phyloP scores from a whole-genome alignment of 2,888 invertebrate species.

The Pristionchus entomophagus region DNA sequence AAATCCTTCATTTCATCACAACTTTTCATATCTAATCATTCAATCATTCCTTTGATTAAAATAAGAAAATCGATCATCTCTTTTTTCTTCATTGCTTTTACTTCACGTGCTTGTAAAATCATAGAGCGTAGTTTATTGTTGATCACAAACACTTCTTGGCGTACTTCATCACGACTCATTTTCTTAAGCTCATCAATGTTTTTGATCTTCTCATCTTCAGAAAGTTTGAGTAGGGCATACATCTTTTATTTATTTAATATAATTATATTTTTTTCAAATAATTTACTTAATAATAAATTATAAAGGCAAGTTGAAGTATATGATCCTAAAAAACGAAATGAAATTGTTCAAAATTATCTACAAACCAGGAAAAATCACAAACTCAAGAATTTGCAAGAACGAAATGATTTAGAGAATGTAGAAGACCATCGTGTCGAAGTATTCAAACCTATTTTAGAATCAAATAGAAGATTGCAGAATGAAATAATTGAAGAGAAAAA shows the following conservation, averaged over 20 bases:
- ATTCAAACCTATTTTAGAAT: conserved; percentile 63
- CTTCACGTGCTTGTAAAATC: conserved; percentile 51
- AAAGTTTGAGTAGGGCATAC: not conserved
- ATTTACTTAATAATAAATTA: not conserved
- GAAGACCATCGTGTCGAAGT: conserved; percentile 62
- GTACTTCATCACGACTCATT: conserved; percentile 55
- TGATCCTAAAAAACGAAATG: conserved; percentile 59
- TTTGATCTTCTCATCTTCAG: not conserved
- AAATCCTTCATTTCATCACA: too few species aligned
- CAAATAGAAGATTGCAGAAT: conserved; percentile 60
- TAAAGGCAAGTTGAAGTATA: conserved; percentile 52
- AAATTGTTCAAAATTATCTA: conserved; percentile 54
- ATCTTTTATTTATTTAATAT: not conserved
- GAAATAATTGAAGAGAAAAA: conserved; percentile 66
- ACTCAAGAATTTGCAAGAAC: conserved; percentile 55
- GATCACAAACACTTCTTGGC: conserved; percentile 51
- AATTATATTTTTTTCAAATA: not conserved
- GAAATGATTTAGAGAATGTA: conserved; percentile 54
- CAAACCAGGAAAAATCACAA: conserved; percentile 58
- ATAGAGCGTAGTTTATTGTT: conserved; percentile 53
- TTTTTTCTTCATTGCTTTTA: conserved; percentile 53
- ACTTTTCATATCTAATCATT: not conserved
- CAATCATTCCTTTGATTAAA: conserved; percentile 47
- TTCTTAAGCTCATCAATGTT: conserved; percentile 48
- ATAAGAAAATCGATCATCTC: conserved; percentile 55